These are phyloP conservation scores for Perca flavescens DNA, from an alignment of 2,113 vertebrate genomes.

Conservation along the genomic window DNA sequence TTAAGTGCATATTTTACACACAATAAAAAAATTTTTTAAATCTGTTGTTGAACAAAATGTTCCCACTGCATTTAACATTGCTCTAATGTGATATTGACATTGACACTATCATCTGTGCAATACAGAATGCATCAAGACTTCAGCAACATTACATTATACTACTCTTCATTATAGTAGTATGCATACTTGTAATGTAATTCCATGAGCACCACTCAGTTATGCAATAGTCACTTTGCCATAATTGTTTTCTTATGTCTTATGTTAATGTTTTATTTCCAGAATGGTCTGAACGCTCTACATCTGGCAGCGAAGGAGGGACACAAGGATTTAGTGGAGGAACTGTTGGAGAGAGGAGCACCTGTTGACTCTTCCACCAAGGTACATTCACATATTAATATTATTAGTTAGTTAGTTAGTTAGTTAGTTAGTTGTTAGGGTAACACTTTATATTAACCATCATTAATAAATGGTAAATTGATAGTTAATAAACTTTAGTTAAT, in stretches of 20 bases:
- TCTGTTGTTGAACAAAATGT: too few relatives aligned
- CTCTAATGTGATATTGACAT: not conserved
- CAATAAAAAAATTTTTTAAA: too few relatives aligned
- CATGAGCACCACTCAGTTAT: not conserved
- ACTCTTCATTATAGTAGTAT: not conserved
- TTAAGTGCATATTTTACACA: not conserved
- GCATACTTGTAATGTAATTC: not conserved
- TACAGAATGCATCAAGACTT: not conserved
- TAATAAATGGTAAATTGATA: too few relatives aligned
- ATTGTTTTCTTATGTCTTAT: not conserved
- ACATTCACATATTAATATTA: conserved; percentile 1
- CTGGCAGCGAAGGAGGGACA: conserved; percentile 98
- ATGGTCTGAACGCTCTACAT: conserved; percentile 97
- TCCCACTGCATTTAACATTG: not conserved
- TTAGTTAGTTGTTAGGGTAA: too few relatives aligned
- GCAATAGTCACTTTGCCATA: not conserved
- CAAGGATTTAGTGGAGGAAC: conserved; percentile 93
- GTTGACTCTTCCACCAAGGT: conserved; percentile 98
- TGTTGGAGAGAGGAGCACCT: conserved; percentile 92
- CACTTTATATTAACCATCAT: too few relatives aligned
- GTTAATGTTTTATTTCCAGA: conserved; percentile 82
- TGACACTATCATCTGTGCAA: not conserved
- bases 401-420: too few relatives aligned
- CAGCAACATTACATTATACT: not conserved
- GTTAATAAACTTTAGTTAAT: too few relatives aligned